Conservation (phyloP, 2,113 vertebrate species). For the Eublepharis macularius region DNA sequence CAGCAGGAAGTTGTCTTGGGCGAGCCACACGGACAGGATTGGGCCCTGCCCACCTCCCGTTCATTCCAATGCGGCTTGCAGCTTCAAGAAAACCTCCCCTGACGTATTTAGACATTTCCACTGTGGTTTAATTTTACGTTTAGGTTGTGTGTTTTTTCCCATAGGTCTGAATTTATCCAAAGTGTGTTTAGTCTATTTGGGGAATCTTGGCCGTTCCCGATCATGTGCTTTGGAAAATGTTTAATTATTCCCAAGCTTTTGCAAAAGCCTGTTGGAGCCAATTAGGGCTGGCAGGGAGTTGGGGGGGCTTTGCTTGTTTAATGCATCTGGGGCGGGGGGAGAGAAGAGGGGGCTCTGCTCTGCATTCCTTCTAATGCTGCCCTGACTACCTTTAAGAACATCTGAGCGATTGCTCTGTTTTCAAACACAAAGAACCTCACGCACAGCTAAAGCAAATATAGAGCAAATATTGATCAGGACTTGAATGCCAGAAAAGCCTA, state of each 20-base stretch:
- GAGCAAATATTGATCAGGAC: conserved; percentile 62
- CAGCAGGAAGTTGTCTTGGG: no score
- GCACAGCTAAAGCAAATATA: conserved; percentile 15
- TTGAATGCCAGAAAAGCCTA: conserved; percentile 57
- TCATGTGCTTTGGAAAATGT: conserved; percentile 1
- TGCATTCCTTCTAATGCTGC: conserved; percentile 39
- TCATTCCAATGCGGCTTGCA: no score
- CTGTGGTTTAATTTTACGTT: no score
- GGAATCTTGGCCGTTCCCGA: background rate
- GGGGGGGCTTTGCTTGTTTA: background rate
- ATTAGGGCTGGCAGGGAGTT: background rate
- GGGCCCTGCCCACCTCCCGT: no score
- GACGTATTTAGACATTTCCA: no score
- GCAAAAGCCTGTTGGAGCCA: background rate
- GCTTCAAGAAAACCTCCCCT: no score
- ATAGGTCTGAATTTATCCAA: background rate
- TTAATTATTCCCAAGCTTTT: conserved; percentile 16
- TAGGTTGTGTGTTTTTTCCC: no score
- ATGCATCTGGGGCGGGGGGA: conserved; percentile 7
- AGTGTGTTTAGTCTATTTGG: background rate
- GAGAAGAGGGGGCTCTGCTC: conserved; percentile 19
- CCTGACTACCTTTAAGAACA: conserved; percentile 54
- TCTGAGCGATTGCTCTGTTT: conserved; percentile 55
- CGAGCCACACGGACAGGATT: no score
- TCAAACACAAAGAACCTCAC: conserved; percentile 60